Conservation (phyloP, 2,113 vertebrate species). For the Colius striatus region DNA sequence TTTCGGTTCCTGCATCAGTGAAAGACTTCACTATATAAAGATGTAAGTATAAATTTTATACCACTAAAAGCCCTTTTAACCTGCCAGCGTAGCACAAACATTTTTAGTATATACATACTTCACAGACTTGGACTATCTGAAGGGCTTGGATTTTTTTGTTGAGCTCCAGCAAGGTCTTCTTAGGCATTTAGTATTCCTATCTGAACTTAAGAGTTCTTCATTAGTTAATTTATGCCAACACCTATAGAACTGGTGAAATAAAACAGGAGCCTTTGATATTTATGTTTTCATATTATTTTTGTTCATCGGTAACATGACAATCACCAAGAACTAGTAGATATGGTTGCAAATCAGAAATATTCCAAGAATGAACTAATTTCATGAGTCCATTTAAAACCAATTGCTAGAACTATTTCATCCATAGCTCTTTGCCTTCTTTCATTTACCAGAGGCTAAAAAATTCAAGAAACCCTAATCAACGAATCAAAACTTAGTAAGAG, state of each 20-base stretch:
- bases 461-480: neutral
- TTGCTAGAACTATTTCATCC: neutral
- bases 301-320: neutral
- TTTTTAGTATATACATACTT: neutral
- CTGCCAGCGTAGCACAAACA: neutral
- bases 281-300: neutral
- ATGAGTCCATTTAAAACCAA: neutral
- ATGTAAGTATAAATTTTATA: neutral
- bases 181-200: neutral
- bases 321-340: neutral
- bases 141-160: neutral
- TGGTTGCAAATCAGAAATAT: neutral
- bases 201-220: neutral
- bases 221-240: neutral
- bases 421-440: neutral
- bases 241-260: neutral
- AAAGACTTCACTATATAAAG: neutral
- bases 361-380: neutral
- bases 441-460: neutral
- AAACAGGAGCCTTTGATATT: neutral
- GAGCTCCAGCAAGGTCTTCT: neutral
- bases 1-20: neutral
- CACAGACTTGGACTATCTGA: neutral
- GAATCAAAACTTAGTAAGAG: neutral
- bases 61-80: neutral